A percentile compares a stretch with the other conserved stretches of the same genome.
phyloP scores from a whole-genome alignment of 2,888 invertebrate species.

The Phlogophora meticulosa region DNA sequence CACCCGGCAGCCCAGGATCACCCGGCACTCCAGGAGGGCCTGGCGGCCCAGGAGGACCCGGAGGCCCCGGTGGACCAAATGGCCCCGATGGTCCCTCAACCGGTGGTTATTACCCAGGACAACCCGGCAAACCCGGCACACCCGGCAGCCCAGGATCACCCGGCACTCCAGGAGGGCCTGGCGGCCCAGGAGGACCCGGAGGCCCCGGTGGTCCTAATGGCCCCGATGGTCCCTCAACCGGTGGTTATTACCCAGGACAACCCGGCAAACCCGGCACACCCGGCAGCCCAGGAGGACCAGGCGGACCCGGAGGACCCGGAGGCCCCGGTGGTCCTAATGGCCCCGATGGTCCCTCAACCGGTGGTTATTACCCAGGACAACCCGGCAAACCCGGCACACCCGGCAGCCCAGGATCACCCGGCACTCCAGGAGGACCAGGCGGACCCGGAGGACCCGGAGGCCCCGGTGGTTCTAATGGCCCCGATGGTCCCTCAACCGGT shows the following conservation, averaged over 20 bases:
- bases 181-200: constrained; percentile 56
- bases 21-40: constrained; percentile 68
- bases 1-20: constrained; percentile 64
- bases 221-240: constrained; percentile 48
- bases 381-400: constrained; percentile 45
- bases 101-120: constrained; percentile 65
- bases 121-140: constrained; percentile 43
- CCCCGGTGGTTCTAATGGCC: constrained; percentile 47
- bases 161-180: constrained; percentile 64
- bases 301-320: constrained; percentile 44
- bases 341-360: constrained; percentile 70
- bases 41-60: constrained; percentile 61
- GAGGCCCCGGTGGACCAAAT: constrained; percentile 51
- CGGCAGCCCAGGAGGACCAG: constrained; percentile 59
- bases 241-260: constrained; percentile 61
- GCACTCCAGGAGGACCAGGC: constrained; percentile 65
- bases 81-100: constrained; percentile 37
- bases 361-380: constrained; percentile 60
- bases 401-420: constrained; percentile 70
- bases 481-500: constrained; percentile 48
- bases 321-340: constrained; percentile 58
- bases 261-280: constrained; percentile 67
- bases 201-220: constrained; percentile 24
- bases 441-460: constrained; percentile 61
- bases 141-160: constrained; percentile 66